These are phyloP conservation scores for Xenopus laevis DNA, from an alignment of 2,113 vertebrate genomes.

Conservation along the genomic window DNA sequence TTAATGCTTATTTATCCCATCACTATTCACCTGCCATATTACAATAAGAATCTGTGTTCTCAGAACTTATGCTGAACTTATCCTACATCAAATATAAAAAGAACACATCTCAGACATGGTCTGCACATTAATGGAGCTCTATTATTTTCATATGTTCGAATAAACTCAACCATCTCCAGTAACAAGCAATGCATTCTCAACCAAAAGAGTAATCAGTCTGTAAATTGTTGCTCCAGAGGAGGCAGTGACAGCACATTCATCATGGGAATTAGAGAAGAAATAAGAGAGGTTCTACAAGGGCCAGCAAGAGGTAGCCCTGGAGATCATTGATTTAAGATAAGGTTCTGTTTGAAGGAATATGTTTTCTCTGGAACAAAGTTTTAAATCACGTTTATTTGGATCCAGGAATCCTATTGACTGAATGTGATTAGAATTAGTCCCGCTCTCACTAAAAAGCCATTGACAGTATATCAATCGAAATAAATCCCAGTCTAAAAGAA, in stretches of 20 bases:
- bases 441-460: no score
- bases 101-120: background rate
- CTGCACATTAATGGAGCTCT: conserved; percentile 10
- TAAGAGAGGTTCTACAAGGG: conserved; percentile 22
- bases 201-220: conserved; percentile 37
- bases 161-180: conserved; percentile 23
- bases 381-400: background rate
- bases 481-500: no score
- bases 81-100: background rate
- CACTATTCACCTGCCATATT: no score
- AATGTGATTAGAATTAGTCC: background rate
- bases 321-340: background rate
- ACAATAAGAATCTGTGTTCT: no score
- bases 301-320: background rate
- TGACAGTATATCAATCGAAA: no score
- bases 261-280: conserved; percentile 41
- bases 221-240: conserved; percentile 22
- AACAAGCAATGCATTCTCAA: conserved; percentile 25
- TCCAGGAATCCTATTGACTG: background rate
- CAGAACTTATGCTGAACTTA: background rate
- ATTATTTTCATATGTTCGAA: conserved; percentile 27
- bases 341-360: conserved; percentile 7
- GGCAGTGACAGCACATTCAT: conserved; percentile 44
- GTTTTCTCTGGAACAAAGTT: background rate
- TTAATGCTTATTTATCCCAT: no score